Percentiles rank a stretch among this genome's conserved stretches.
Evolutionary conservation across 2,113 vertebrate genomes (phyloP).

Genomic region (Muscicapa adusta): DNA sequence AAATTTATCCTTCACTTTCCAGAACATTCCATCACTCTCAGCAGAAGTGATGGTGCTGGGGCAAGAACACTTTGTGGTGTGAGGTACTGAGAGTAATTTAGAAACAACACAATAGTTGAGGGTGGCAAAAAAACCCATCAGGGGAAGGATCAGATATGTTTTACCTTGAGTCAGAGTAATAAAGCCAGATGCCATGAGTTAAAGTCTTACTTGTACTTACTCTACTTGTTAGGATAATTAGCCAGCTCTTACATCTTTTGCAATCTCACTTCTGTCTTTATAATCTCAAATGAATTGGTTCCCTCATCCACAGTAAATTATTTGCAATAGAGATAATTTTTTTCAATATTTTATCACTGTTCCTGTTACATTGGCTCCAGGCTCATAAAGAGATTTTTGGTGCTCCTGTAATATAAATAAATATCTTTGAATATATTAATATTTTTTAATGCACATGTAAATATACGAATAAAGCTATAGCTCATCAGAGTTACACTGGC

Average conservation of each 20-base stretch:
- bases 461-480: not conserved
- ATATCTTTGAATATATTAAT: not conserved
- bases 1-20: not conserved
- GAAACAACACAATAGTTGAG: not conserved
- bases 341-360: not conserved
- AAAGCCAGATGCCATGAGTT: not conserved
- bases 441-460: not conserved
- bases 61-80: not conserved
- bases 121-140: not conserved
- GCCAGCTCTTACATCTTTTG: not conserved
- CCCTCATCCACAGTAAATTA: not conserved
- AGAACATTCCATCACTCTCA: not conserved
- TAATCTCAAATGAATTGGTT: not conserved
- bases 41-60: not conserved
- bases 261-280: not conserved
- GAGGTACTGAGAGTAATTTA: not conserved
- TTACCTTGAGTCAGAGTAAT: not conserved
- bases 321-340: not conserved
- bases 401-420: conserved; percentile 6
- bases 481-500: not conserved
- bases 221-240: not conserved
- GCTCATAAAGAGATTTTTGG: not conserved
- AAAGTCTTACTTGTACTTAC: not conserved
- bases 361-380: not conserved
- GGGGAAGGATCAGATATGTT: not conserved